These are phyloP conservation scores for Beroe ovata DNA, from an alignment of 37 sponge, comb jelly and placozoan species.

Conservation along the genomic window DNA sequence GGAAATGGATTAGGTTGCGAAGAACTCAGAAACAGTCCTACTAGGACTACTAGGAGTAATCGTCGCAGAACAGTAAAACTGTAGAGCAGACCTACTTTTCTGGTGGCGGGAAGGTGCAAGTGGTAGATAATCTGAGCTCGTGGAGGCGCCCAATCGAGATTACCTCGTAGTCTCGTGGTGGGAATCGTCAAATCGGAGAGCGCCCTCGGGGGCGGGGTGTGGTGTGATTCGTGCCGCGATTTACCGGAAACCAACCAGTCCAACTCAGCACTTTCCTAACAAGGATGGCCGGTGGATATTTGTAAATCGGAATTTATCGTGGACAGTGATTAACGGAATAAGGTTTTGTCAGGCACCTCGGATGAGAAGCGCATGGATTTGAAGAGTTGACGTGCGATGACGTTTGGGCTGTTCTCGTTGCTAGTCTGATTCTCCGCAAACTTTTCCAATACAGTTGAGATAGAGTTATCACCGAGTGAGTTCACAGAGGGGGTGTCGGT, in stretches of 20 bases:
- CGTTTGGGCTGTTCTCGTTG: slow-evolving; percentile 12
- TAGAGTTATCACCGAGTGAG: slow-evolving; percentile 40
- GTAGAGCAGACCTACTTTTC: slow-evolving; percentile 3
- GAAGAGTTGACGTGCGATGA: slow-evolving; percentile 36
- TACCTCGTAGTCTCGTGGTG: slow-evolving; percentile 73
- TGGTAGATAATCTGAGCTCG: slow-evolving; percentile 84
- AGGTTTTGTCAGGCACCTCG: slow-evolving; percentile 12
- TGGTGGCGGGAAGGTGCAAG: slow-evolving; percentile 71
- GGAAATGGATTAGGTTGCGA: no score
- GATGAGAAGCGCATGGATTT: not conserved
- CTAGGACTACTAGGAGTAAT: no score
- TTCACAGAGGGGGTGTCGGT: slow-evolving; percentile 42
- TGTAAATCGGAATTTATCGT: no score
- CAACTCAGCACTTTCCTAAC: slow-evolving; percentile 64
- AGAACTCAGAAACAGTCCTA: no score
- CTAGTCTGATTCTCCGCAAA: slow-evolving; percentile 57
- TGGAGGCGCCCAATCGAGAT: slow-evolving; percentile 96
- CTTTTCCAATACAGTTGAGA: slow-evolving; percentile 31
- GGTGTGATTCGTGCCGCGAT: not conserved
- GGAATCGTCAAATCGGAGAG: slow-evolving; percentile 29
- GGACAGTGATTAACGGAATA: not conserved
- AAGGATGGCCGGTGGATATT: no score
- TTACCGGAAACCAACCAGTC: slow-evolving; percentile 40
- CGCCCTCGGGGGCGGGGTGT: not conserved
- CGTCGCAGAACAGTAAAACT: no score